Conservation (phyloP, 2,797 vertebrate genomes). For the Fundulus diaphanus region DNA sequence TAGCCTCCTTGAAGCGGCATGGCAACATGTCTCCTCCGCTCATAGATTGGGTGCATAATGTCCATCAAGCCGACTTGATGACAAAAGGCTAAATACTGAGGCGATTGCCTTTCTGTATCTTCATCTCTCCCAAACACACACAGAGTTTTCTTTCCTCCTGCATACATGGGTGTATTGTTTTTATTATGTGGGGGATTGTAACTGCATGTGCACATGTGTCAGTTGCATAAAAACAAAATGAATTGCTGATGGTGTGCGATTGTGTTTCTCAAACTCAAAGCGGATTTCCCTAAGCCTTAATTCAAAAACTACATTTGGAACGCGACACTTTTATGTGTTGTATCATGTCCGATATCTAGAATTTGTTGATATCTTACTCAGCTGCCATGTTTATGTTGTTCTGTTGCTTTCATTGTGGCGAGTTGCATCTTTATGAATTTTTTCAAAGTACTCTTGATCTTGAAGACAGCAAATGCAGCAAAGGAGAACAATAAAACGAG, state of each 20-base stretch:
- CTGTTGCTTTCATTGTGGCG: constrained; percentile 64
- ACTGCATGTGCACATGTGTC: constrained; percentile 13
- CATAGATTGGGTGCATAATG: constrained; percentile 73
- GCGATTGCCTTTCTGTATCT: constrained; percentile 8
- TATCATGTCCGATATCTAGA: constrained; percentile 48
- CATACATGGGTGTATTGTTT: constrained; percentile 20
- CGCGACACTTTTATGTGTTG: constrained; percentile 64
- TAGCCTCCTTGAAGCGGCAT: constrained; percentile 71
- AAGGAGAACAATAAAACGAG: constrained; percentile 47
- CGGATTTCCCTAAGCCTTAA: constrained; percentile 35
- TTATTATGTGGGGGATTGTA: constrained; percentile 16
- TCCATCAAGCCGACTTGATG: constrained; percentile 63
- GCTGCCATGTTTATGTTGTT: constrained; percentile 54
- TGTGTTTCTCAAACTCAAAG: constrained; percentile 55
- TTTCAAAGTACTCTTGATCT: constrained; percentile 68
- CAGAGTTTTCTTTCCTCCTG: background rate
- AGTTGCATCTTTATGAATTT: constrained; percentile 51
- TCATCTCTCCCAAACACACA: background rate
- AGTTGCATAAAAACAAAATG: constrained; percentile 10
- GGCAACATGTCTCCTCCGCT: constrained; percentile 78
- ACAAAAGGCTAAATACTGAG: constrained; percentile 62
- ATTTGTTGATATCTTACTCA: constrained; percentile 39
- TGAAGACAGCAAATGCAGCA: constrained; percentile 42
- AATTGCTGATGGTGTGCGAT: constrained; percentile 41
- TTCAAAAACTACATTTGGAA: constrained; percentile 57